A percentile compares a stretch with the other conserved stretches of the same genome.
These are phyloP conservation scores for Caenorhabditis imperialis DNA, from an alignment of 2,888 invertebrate species.

Conservation along the genomic window DNA sequence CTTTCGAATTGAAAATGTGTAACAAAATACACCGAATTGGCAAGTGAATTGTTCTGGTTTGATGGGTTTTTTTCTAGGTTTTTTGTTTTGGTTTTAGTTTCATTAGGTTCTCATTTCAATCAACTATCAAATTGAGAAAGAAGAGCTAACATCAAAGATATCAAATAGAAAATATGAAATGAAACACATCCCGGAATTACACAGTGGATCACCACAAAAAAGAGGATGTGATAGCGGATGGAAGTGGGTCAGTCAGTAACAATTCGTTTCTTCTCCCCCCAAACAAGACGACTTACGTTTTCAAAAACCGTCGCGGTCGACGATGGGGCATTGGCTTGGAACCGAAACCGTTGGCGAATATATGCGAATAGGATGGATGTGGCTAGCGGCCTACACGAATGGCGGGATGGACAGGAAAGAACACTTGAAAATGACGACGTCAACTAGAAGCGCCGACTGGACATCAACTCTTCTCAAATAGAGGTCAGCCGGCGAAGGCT, in stretches of 20 bases:
- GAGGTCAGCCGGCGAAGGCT: conserved; percentile 47
- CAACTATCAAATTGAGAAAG: too few relatives aligned
- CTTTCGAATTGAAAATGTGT: conserved; percentile 7
- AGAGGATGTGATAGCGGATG: conserved; percentile 41
- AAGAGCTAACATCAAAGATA: too few relatives aligned
- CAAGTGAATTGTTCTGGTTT: too few relatives aligned
- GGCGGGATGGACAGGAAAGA: conserved; percentile 14
- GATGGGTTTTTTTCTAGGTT: too few relatives aligned
- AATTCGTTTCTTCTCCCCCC: conserved; percentile 8
- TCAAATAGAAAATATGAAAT: too few relatives aligned
- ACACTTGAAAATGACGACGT: conserved; percentile 54
- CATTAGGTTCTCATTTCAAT: too few relatives aligned
- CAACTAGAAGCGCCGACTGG: conserved; percentile 42
- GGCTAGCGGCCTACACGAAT: conserved; percentile 1
- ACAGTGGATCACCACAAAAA: conserved; percentile 34
- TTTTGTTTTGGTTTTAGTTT: too few relatives aligned
- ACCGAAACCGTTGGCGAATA: background rate
- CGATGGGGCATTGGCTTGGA: conserved; percentile 32
- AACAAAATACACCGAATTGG: too few relatives aligned
- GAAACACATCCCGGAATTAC: too few relatives aligned
- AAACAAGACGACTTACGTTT: conserved; percentile 40
- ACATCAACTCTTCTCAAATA: conserved; percentile 54
- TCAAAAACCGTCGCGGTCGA: conserved; percentile 31
- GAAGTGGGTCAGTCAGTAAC: conserved; percentile 43
- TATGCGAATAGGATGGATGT: conserved; percentile 1